Evolutionary conservation across 2,888 invertebrate genomes (phyloP).

Genomic region (Barypeithes pellucidus): DNA sequence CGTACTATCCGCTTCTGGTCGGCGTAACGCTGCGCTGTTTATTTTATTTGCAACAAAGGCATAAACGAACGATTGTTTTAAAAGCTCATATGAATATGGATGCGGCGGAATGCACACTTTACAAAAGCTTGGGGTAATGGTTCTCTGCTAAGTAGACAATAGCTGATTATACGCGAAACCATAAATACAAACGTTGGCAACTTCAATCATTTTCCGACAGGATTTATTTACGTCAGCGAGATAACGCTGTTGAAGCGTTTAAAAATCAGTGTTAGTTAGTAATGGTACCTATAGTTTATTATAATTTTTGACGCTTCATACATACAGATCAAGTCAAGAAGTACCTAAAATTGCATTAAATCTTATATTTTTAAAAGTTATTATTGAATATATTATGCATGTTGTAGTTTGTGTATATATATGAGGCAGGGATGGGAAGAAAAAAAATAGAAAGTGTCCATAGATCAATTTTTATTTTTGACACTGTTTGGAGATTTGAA

Average conservation of each 20-base stretch:
- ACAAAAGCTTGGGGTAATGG: constrained; percentile 69
- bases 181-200: constrained; percentile 68
- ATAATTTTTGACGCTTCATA: too few species aligned
- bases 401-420: too few species aligned
- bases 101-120: constrained; percentile 66
- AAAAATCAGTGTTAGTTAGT: too few species aligned
- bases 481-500: too few species aligned
- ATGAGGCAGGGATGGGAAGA: too few species aligned
- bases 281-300: too few species aligned
- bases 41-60: constrained; percentile 64
- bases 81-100: constrained; percentile 70
- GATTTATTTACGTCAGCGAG: constrained; percentile 43
- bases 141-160: constrained; percentile 70
- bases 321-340: too few species aligned
- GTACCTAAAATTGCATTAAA: too few species aligned
- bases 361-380: too few species aligned
- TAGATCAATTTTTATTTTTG: too few species aligned
- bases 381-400: too few species aligned
- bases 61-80: constrained; percentile 69
- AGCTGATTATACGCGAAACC: constrained; percentile 70
- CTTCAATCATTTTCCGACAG: constrained; percentile 69
- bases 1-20: constrained; percentile 17
- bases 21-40: constrained; percentile 45
- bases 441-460: too few species aligned
- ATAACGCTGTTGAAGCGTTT: constrained; percentile 22